phyloP scores from a whole-genome alignment of 1,140 invertebrate species.

The Magallana gigas region DNA sequence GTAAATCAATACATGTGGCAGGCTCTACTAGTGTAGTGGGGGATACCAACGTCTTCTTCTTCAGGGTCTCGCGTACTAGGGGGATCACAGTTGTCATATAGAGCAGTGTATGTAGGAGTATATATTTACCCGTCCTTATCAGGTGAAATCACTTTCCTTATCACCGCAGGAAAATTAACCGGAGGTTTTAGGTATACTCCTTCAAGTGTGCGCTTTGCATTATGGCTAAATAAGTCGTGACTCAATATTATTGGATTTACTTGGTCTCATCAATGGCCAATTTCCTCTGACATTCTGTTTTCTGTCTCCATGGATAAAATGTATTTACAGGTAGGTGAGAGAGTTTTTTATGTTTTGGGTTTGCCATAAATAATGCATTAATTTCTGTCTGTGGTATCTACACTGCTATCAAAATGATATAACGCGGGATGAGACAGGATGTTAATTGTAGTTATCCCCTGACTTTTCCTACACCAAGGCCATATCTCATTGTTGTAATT shows the following conservation, averaged over 20 bases:
- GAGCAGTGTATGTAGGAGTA: background rate
- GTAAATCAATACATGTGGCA: conserved; percentile 8
- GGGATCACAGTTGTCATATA: no score
- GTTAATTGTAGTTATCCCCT: no score
- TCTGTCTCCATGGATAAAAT: conserved; percentile 13
- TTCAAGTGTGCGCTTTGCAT: background rate
- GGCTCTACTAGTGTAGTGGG: background rate
- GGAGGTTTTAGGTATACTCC: background rate
- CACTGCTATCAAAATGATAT: no score
- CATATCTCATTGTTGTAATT: no score
- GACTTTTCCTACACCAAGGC: no score
- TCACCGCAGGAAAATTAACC: conserved; percentile 8
- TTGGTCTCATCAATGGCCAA: background rate
- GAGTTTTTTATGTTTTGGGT: background rate
- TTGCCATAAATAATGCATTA: background rate
- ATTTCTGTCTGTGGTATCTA: background rate
- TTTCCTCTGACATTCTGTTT: conserved; percentile 10
- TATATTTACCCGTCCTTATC: background rate
- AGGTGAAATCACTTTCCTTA: conserved; percentile 21
- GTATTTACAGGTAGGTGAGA: conserved; percentile 20
- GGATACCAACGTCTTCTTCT: background rate
- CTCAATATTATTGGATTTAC: conserved; percentile 18
- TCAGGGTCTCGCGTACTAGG: no score
- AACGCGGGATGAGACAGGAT: no score
- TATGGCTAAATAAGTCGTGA: background rate